These are phyloP conservation scores for Alouatta palliata DNA, from an alignment of 2,113 vertebrate genomes.

Conservation along the genomic window DNA sequence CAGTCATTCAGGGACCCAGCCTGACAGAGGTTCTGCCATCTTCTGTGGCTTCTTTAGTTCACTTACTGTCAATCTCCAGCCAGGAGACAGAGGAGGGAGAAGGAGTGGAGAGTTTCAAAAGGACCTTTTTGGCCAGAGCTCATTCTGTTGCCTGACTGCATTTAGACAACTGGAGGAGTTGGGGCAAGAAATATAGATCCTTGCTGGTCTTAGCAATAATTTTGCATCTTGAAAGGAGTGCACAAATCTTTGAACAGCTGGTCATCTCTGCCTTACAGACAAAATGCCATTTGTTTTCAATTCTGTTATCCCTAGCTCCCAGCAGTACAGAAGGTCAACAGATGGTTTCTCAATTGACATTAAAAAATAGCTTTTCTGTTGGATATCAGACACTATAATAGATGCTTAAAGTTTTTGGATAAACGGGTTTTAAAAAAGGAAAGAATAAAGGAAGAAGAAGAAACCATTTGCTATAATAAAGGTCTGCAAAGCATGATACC, in stretches of 20 bases:
- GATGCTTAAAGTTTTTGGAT: background rate
- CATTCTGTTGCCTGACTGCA: background rate
- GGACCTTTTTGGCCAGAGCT: background rate
- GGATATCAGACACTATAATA: background rate
- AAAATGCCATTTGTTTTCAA: background rate
- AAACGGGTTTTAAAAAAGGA: background rate
- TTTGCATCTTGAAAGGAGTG: background rate
- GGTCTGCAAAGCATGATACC: background rate
- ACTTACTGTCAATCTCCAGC: background rate
- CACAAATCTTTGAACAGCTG: background rate
- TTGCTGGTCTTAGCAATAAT: background rate
- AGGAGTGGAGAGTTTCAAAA: background rate
- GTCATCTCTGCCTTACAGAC: background rate
- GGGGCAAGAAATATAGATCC: background rate
- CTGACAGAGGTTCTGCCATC: background rate
- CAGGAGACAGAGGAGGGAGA: background rate
- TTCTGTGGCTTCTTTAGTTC: background rate
- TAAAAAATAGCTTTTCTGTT: background rate
- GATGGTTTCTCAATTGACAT: background rate
- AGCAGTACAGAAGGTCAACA: background rate
- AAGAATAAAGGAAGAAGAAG: background rate
- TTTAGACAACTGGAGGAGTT: background rate
- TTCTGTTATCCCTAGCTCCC: background rate
- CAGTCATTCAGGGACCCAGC: background rate
- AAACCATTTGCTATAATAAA: background rate